Evolutionary conservation across 2,888 invertebrate species (phyloP).

Genomic region (Neoitamus cyanurus): DNA sequence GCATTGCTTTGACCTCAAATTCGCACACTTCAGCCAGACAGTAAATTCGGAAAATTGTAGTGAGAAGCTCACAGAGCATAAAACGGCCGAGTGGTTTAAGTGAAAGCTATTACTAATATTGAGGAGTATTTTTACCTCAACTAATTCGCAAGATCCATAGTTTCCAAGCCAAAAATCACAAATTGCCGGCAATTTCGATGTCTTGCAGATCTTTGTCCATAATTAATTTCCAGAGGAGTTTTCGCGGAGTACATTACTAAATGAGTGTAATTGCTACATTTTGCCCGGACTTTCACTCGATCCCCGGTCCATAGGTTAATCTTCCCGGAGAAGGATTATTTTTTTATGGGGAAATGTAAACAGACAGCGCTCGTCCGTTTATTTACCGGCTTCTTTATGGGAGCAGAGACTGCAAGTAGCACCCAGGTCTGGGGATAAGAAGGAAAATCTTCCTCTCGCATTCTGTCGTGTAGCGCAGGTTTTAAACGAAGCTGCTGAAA

Average conservation of each 20-base stretch:
- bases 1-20: neutral
- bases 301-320: neutral
- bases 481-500: conserved; percentile 46
- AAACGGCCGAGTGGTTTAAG: neutral
- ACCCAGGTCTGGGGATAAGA: neutral
- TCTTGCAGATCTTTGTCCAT: neutral
- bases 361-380: conserved; percentile 26
- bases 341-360: conserved; percentile 27
- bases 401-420: neutral
- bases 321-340: neutral
- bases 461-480: conserved; percentile 39
- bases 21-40: neutral
- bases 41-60: neutral
- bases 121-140: neutral
- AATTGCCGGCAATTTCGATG: neutral
- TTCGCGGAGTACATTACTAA: neutral
- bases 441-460: neutral
- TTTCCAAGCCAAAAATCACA: neutral
- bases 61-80: neutral
- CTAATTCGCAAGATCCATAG: neutral
- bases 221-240: neutral
- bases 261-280: neutral
- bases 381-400: conserved; percentile 34
- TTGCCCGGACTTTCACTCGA: neutral
- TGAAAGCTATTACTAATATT: neutral